phyloP scores from a whole-genome alignment of 2,888 invertebrate species.

The Xestia c-nigrum region DNA sequence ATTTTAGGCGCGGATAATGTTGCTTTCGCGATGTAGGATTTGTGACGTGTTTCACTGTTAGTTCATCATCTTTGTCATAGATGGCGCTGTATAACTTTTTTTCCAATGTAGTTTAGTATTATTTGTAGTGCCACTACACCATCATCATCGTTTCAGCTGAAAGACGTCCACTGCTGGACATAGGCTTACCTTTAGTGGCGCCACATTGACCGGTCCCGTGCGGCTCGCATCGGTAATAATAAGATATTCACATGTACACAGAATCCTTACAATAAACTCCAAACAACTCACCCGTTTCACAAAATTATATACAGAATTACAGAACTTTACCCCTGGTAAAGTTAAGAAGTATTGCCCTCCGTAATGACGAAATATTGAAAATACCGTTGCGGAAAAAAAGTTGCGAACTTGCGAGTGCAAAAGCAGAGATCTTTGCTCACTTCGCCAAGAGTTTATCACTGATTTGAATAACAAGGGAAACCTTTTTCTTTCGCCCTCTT shows the following conservation, averaged over 20 bases:
- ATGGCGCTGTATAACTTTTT: too few species aligned
- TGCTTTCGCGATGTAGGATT: too few species aligned
- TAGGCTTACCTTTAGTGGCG: too few species aligned
- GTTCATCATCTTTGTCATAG: too few species aligned
- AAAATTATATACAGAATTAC: constrained; percentile 21
- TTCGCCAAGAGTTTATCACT: constrained; percentile 80
- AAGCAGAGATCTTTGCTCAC: constrained; percentile 76
- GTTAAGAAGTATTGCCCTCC: constrained; percentile 52
- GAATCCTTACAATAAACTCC: neutral
- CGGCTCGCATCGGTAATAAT: neutral
- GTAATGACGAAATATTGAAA: constrained; percentile 69
- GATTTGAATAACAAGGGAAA: constrained; percentile 88
- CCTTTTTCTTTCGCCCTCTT: constrained; percentile 76
- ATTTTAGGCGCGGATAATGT: too few species aligned
- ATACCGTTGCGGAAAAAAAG: constrained; percentile 71
- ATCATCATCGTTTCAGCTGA: too few species aligned
- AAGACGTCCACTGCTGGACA: too few species aligned
- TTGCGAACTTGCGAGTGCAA: constrained; percentile 75
- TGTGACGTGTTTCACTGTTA: too few species aligned
- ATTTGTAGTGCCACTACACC: too few species aligned
- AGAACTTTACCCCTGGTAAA: constrained; percentile 25
- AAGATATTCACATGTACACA: neutral
- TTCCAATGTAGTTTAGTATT: too few species aligned
- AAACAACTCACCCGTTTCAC: constrained; percentile 11
- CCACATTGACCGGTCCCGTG: too few species aligned